phyloP scores from a whole-genome alignment of 1,140 invertebrate genomes.

The Scaptomyza hsui region DNA sequence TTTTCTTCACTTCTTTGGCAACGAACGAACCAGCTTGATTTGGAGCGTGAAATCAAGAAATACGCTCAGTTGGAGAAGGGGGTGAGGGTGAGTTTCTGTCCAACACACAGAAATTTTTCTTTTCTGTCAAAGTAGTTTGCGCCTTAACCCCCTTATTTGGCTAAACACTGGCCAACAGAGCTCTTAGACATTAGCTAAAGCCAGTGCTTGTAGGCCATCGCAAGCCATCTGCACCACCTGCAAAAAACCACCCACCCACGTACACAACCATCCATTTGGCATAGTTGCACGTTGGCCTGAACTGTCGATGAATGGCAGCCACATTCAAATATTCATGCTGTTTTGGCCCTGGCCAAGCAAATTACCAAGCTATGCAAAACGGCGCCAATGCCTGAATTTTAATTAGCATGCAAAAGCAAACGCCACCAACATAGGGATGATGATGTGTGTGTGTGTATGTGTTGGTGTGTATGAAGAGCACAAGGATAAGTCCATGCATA shows the following conservation, averaged over 20 bases:
- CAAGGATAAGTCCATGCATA: slow-evolving; percentile 55
- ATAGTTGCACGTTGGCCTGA: slow-evolving; percentile 26
- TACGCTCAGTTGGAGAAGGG: slow-evolving; percentile 78
- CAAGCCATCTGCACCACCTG: neutral
- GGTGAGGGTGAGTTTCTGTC: slow-evolving; percentile 70
- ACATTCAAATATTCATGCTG: slow-evolving; percentile 53
- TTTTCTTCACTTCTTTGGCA: neutral
- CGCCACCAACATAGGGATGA: neutral
- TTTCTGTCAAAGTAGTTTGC: slow-evolving; percentile 5
- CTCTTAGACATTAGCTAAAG: slow-evolving; percentile 9
- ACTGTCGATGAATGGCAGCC: slow-evolving; percentile 37
- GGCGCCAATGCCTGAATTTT: slow-evolving; percentile 76
- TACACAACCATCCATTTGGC: slow-evolving; percentile 14
- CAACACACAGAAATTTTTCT: neutral
- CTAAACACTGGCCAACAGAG: slow-evolving; percentile 7
- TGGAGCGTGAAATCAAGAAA: slow-evolving; percentile 83
- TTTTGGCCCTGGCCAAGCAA: slow-evolving; percentile 51
- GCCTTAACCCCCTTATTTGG: slow-evolving; percentile 13
- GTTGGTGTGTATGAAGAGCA: slow-evolving; percentile 7
- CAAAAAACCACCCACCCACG: neutral
- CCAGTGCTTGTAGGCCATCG: slow-evolving; percentile 11
- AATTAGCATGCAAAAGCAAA: slow-evolving; percentile 66
- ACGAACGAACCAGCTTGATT: slow-evolving; percentile 65
- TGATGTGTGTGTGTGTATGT: slow-evolving; percentile 11
- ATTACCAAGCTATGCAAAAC: slow-evolving; percentile 76